Base-by-base conservation (phyloP, 1,140 invertebrate genomes). In the Steinernema feltiae region DNA sequence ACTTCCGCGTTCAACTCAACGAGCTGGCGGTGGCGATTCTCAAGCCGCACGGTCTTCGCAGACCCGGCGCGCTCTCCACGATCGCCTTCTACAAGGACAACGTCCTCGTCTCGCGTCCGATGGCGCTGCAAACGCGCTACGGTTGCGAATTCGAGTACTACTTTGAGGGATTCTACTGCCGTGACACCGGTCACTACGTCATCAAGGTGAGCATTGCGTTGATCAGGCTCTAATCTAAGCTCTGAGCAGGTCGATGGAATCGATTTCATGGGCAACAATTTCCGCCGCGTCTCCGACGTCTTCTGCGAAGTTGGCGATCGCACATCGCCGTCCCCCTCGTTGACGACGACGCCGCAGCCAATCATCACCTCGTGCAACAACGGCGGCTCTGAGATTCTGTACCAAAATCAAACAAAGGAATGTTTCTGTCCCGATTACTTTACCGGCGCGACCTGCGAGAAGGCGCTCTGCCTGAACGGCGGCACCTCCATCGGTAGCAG, bases 61-160 rank as follows among this genome's bases (percentile, higher is more conserved):
- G 32, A 15, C 35, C 32, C 31, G 27, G 35, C 72, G 70, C 29
- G 15, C 72, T 73, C 1, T 69, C 17, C 72, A 2, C 27, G 12
- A 53, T 48, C 35, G 15, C 29, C 76, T 70, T 78, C 63, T 63
- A 17, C 53, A 63, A 27, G 12, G 53, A 12, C 53, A 27, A 63
- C 53, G 15, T 7, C 30, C 21, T 24, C 31, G 41, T 77, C 48
- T 69, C 53, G 0, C 27, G 76, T 30, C 71, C 70, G 31, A 63
- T 48, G 72, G 41, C 48, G 27, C 46, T 77, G 7, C 41, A 15
- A 27, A 77, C 35, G 18, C 75, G 78, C 12, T 79, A 71, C 69
- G 69, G 70, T 18, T 79, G 78, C 48, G 32, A 41, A 15, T 79
- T 74, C 30, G 78, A 81, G 70, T 79, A 79, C 72, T 70, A 71